phyloP scores from a whole-genome alignment of 2,797 vertebrate species.

The Semaprochilodus insignis region DNA sequence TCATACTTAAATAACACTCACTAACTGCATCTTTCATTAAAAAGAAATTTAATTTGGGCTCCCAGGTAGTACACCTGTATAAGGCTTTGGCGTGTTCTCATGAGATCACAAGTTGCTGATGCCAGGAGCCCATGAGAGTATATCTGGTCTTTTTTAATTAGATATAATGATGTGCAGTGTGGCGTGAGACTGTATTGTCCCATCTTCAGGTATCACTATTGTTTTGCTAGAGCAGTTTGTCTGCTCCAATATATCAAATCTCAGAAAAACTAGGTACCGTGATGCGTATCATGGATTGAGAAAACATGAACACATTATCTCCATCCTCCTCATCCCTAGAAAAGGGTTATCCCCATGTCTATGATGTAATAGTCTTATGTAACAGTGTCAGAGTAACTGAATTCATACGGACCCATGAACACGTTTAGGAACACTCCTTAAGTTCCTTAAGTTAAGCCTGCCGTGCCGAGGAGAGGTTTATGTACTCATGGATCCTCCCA shows the following conservation, averaged over 20 bases:
- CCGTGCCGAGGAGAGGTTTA: not conserved
- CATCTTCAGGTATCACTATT: too few relatives aligned
- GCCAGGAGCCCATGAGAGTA: not conserved
- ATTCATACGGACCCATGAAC: constrained; percentile 3
- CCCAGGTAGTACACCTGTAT: not conserved
- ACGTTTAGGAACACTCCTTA: not conserved
- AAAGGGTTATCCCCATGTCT: constrained; percentile 19
- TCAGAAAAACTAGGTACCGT: not conserved
- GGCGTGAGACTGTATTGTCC: not conserved
- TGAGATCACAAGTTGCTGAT: not conserved
- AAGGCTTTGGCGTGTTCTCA: not conserved
- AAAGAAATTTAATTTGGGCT: not conserved
- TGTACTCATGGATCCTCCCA: not conserved
- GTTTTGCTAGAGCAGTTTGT: not conserved
- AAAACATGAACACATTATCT: not conserved
- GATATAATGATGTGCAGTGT: not conserved
- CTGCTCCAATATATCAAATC: not conserved
- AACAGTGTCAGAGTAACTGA: constrained; percentile 25
- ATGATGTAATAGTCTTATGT: constrained; percentile 45
- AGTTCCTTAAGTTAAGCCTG: not conserved
- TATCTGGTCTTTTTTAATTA: not conserved
- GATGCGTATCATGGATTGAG: not conserved
- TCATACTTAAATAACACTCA: not conserved
- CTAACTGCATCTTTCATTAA: not conserved
- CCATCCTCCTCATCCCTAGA: not conserved